These are phyloP conservation scores for Rhagonycha lutea DNA, from an alignment of 2,888 invertebrate genomes.

Conservation along the genomic window DNA sequence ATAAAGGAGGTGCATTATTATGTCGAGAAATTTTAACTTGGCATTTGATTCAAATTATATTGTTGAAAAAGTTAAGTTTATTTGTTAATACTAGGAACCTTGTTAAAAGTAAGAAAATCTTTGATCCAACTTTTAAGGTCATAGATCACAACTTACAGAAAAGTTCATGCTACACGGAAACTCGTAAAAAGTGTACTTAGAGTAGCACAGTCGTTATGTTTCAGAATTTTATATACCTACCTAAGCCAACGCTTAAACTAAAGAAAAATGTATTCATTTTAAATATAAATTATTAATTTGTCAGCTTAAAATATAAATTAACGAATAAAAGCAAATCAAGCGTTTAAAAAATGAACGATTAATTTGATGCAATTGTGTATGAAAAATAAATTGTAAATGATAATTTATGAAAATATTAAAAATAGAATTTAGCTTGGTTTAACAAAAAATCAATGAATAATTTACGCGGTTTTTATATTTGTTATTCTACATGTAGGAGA, in stretches of 20 bases:
- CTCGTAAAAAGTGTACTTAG: not conserved
- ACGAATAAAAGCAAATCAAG: not conserved
- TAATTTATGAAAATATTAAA: not conserved
- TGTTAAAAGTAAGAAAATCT: not conserved
- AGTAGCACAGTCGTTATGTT: not conserved
- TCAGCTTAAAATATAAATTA: not conserved
- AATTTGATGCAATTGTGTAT: not conserved
- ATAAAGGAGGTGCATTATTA: no score
- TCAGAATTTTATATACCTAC: not conserved
- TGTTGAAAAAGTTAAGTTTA: not conserved
- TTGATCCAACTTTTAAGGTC: not conserved
- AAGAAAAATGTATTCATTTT: not conserved
- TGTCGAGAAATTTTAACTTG: not conserved
- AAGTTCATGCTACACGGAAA: not conserved
- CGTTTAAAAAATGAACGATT: not conserved
- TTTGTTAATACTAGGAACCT: not conserved
- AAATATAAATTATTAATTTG: not conserved
- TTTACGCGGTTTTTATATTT: conserved; percentile 10
- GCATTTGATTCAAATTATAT: not conserved
- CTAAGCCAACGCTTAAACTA: not conserved
- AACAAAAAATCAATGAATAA: not conserved
- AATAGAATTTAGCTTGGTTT: not conserved
- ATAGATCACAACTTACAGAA: not conserved
- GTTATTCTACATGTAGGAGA: conserved; percentile 9
- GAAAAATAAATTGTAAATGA: not conserved